These are phyloP conservation scores for Esox niger DNA, from an alignment of 2,113 vertebrate genomes.

Conservation along the genomic window DNA sequence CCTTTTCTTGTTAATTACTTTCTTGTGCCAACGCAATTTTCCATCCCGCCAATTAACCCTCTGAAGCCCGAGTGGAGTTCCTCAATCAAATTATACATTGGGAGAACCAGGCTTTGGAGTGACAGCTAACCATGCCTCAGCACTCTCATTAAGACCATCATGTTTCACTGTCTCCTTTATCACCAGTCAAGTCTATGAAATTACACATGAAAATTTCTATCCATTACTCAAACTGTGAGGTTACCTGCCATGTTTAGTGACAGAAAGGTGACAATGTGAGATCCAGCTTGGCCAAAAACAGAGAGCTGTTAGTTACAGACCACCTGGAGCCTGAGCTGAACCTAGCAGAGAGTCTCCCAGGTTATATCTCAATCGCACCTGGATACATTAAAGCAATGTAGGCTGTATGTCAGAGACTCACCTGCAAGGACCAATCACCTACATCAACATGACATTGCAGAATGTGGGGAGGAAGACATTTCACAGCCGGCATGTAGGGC, in stretches of 20 bases:
- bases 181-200: background rate
- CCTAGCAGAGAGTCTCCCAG: too few species aligned
- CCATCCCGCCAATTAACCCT: constrained; percentile 62
- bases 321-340: too few species aligned
- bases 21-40: constrained; percentile 29
- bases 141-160: constrained; percentile 45
- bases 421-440: too few species aligned
- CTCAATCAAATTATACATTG: constrained; percentile 52
- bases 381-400: too few species aligned
- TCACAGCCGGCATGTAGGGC: too few species aligned
- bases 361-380: too few species aligned
- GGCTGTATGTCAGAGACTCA: too few species aligned
- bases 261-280: background rate
- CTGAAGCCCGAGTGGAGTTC: constrained; percentile 41
- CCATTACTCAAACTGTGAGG: background rate
- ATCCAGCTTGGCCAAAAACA: background rate
- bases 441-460: too few species aligned
- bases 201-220: background rate
- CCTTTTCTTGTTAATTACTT: constrained; percentile 39
- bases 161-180: background rate
- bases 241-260: background rate
- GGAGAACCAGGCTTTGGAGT: constrained; percentile 38
- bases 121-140: constrained; percentile 46
- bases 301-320: background rate
- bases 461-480: too few species aligned